phyloP scores from a whole-genome alignment of 2,888 invertebrate species.

The Eremobia ochroleuca region DNA sequence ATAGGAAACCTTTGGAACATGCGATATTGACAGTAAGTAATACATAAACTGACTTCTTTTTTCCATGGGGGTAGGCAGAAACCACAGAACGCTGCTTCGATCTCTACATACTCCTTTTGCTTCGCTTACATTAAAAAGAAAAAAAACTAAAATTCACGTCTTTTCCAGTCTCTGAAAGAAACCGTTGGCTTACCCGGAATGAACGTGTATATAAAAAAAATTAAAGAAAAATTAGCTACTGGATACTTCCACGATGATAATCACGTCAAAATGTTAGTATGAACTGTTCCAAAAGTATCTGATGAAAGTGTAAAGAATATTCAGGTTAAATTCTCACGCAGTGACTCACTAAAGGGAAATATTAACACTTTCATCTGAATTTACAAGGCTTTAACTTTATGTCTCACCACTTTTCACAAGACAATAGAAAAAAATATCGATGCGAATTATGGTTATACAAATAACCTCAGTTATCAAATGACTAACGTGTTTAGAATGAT shows the following conservation, averaged over 20 bases:
- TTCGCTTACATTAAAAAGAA: background rate
- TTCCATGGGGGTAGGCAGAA: background rate
- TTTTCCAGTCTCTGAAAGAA: slow-evolving; percentile 76
- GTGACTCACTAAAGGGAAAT: background rate
- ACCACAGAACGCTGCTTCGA: background rate
- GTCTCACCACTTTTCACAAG: background rate
- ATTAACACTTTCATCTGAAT: background rate
- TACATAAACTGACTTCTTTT: background rate
- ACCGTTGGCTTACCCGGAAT: slow-evolving; percentile 74
- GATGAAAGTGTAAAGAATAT: background rate
- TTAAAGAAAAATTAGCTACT: slow-evolving; percentile 64
- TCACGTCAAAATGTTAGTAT: slow-evolving; percentile 79
- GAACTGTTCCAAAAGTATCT: background rate
- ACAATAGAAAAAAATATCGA: background rate
- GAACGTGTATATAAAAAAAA: slow-evolving; percentile 75
- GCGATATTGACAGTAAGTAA: slow-evolving; percentile 73
- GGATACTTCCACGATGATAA: slow-evolving; percentile 79
- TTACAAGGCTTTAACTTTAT: background rate
- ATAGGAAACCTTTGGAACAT: slow-evolving; percentile 71
- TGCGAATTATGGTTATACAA: background rate
- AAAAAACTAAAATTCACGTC: no score
- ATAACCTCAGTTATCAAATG: background rate
- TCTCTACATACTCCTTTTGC: background rate
- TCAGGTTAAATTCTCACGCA: background rate
- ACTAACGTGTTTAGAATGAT: background rate